Percentiles rank a stretch among this genome's conserved stretches.
Evolutionary conservation across 1,140 invertebrate species (phyloP).

Genomic region (Cryptotermes secundus): DNA sequence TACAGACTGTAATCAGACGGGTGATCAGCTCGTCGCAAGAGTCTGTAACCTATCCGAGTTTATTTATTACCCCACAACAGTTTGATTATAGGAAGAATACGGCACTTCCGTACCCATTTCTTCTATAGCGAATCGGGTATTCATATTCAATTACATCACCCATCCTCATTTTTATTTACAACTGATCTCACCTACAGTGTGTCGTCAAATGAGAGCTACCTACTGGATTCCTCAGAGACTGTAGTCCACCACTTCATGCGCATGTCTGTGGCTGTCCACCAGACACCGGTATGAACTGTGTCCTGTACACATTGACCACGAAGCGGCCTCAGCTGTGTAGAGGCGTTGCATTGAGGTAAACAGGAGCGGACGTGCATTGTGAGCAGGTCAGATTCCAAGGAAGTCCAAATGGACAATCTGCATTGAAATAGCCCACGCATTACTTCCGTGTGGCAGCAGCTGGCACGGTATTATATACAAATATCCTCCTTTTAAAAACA

Average conservation of each 20-base stretch:
- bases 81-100: too few species aligned
- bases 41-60: too few species aligned
- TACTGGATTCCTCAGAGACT: not conserved
- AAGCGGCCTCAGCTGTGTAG: not conserved
- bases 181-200: not conserved
- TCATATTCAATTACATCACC: too few species aligned
- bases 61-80: too few species aligned
- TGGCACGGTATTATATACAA: not conserved
- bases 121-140: too few species aligned
- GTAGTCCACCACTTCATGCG: not conserved
- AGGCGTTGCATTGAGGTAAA: conserved; percentile 7
- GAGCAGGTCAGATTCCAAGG: conserved; percentile 4
- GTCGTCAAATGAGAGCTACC: not conserved
- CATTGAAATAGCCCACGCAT: not conserved
- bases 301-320: not conserved
- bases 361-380: not conserved
- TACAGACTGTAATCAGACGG: too few species aligned
- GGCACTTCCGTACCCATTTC: too few species aligned
- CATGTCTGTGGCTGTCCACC: not conserved
- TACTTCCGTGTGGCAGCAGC: not conserved
- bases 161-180: too few species aligned
- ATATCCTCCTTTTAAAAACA: not conserved
- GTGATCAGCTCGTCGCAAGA: too few species aligned
- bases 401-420: conserved; percentile 1
- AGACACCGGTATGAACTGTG: not conserved